Evolutionary conservation across 2,113 vertebrate genomes (phyloP).

Genomic region (Mellivora capensis): DNA sequence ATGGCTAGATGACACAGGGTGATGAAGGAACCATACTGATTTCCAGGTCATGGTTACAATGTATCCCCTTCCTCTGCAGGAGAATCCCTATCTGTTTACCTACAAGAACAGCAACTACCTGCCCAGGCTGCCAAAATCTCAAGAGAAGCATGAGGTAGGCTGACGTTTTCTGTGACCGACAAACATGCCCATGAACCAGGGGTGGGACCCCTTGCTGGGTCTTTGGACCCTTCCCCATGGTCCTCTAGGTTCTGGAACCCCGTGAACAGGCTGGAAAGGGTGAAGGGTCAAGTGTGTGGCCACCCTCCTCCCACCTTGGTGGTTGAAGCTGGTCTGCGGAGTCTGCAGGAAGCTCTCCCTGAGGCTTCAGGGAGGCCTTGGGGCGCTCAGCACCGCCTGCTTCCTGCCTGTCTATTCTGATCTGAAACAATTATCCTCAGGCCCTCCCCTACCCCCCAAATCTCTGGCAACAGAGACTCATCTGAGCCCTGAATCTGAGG

Average conservation of each 20-base stretch:
- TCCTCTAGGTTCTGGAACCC: neutral
- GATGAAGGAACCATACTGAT: neutral
- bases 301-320: too few species aligned
- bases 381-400: neutral
- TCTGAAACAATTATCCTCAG: neutral
- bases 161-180: neutral
- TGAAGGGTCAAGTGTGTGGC: neutral
- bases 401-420: neutral
- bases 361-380: fast-evolving
- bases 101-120: slow-evolving; percentile 81
- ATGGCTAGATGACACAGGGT: neutral
- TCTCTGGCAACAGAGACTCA: neutral
- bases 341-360: too few species aligned
- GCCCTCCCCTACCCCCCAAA: neutral
- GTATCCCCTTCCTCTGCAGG: slow-evolving; percentile 73
- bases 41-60: neutral
- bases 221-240: neutral
- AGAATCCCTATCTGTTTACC: slow-evolving; percentile 81
- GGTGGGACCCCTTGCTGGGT: fast-evolving
- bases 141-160: slow-evolving; percentile 71
- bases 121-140: neutral
- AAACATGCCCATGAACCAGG: neutral
- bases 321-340: neutral
- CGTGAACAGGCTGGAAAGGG: neutral
- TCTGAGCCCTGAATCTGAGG: neutral